A percentile compares a stretch with the other conserved stretches of the same genome.
Evolutionary conservation across 2,113 vertebrate genomes (phyloP).

Genomic region (Megaceryle torquata): DNA sequence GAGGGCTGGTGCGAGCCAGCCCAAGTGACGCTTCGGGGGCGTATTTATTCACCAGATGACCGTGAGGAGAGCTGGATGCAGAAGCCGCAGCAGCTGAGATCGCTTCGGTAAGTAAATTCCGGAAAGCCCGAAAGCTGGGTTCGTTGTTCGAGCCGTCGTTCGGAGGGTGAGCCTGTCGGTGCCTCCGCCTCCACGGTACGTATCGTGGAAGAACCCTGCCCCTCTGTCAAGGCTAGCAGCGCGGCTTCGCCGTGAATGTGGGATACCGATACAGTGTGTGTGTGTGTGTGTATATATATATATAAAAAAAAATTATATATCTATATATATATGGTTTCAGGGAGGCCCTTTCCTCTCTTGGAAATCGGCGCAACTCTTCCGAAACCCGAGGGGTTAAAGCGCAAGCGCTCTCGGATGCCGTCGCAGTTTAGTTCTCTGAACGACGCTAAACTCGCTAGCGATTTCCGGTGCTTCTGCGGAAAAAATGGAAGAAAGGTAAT

Average conservation of each 20-base stretch:
- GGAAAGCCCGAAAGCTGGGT: neutral
- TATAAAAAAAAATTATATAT: no score
- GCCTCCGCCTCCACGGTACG: neutral
- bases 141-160: neutral
- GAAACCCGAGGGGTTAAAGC: neutral
- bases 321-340: neutral
- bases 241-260: fast-evolving
- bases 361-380: neutral
- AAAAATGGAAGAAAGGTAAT: neutral
- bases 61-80: neutral
- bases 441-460: neutral
- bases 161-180: neutral
- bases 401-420: neutral
- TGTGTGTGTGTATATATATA: no score
- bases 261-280: neutral
- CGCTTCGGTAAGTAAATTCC: neutral
- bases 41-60: neutral
- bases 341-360: neutral
- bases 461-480: neutral
- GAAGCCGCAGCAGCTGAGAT: fast-evolving
- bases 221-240: neutral
- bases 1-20: neutral
- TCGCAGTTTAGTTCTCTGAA: neutral
- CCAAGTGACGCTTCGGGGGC: fast-evolving
- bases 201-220: neutral